These are phyloP conservation scores for Agonopterix arenella DNA, from an alignment of 2,888 invertebrate genomes.

Conservation along the genomic window DNA sequence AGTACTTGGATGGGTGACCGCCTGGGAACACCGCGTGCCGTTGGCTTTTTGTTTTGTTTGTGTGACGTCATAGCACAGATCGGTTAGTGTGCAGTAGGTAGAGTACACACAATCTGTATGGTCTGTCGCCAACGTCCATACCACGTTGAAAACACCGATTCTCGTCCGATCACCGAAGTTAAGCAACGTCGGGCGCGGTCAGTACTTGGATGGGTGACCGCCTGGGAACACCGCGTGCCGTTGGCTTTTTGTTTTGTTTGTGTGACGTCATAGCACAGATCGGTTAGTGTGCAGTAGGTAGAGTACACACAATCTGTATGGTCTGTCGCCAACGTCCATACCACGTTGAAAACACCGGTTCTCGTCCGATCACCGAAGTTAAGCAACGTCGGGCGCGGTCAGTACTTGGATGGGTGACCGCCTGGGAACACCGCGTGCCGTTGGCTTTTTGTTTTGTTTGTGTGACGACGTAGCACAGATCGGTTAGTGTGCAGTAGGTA, in stretches of 20 bases:
- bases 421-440: conserved; percentile 40
- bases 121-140: conserved; percentile 51
- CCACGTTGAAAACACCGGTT: conserved; percentile 49
- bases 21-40: conserved; percentile 43
- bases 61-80: no score
- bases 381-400: conserved; percentile 45
- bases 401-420: conserved; percentile 57
- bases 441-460: conserved; percentile 23
- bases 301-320: no score
- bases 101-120: no score
- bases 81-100: no score
- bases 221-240: conserved; percentile 40
- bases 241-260: conserved; percentile 23
- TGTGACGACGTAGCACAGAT: no score
- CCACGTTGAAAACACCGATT: conserved; percentile 49
- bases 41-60: conserved; percentile 16
- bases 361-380: conserved; percentile 53
- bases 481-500: no score
- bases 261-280: no score
- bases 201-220: conserved; percentile 57
- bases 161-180: conserved; percentile 53
- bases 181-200: conserved; percentile 45
- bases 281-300: no score
- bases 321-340: conserved; percentile 51
- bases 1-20: conserved; percentile 55